Percentiles rank a stretch among this genome's conserved stretches.
Conservation (phyloP, 2,113 vertebrate genomes). For the Siniperca knerii region DNA sequence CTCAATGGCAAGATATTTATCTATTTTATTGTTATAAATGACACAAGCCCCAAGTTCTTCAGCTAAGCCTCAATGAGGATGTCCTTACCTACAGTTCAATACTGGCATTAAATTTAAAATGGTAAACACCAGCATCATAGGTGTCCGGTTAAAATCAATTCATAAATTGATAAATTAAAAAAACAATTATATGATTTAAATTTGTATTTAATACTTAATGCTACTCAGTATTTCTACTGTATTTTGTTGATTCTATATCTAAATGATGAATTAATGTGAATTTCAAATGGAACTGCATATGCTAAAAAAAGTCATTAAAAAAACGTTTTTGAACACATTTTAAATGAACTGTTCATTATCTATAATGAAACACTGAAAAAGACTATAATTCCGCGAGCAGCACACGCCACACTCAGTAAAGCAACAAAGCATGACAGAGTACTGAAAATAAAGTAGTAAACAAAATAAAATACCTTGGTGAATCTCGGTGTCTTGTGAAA, state of each 20-base stretch:
- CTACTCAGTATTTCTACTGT: not conserved
- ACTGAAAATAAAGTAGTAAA: not conserved
- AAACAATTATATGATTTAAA: not conserved
- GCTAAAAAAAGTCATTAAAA: not conserved
- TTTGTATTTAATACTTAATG: not conserved
- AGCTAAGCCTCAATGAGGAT: not conserved
- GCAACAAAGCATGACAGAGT: not conserved
- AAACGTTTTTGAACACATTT: not conserved
- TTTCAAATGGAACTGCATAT: not conserved
- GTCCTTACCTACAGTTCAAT: not conserved
- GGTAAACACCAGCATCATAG: not conserved
- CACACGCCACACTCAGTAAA: too few species aligned
- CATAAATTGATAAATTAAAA: not conserved
- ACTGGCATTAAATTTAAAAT: not conserved
- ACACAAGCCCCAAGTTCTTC: not conserved
- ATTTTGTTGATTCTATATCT: not conserved
- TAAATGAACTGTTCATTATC: not conserved
- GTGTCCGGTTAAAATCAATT: not conserved
- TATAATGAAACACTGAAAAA: not conserved
- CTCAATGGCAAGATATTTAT: too few species aligned
- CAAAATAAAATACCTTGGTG: slow-evolving; percentile 1
- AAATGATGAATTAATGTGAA: not conserved
- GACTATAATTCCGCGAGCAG: not conserved
- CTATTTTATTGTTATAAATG: not conserved
- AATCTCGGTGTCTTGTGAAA: not conserved